Evolutionary conservation across 2,888 invertebrate genomes (phyloP).

Genomic region (Cenopis cana): DNA sequence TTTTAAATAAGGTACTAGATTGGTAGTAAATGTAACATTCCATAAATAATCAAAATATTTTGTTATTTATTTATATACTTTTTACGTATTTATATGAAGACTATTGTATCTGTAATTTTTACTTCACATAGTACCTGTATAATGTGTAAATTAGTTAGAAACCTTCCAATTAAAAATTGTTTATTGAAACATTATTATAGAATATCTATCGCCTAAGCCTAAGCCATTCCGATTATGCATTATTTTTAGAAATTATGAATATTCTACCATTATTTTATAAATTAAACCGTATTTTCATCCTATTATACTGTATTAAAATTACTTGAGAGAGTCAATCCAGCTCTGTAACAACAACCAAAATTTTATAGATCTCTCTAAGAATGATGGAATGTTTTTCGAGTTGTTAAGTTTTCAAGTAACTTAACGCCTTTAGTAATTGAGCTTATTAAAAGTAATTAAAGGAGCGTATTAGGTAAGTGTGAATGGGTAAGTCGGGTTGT

Average conservation of each 20-base stretch:
- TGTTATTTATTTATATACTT: slow-evolving; percentile 2
- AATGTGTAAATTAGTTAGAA: slow-evolving; percentile 7
- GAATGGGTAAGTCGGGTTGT: no score
- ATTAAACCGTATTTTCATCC: not conserved
- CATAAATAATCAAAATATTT: slow-evolving; percentile 9
- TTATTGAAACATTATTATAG: not conserved
- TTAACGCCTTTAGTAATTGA: not conserved
- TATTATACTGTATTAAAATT: no score
- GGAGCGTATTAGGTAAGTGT: not conserved
- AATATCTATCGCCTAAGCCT: not conserved
- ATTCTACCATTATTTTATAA: not conserved
- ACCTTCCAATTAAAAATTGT: not conserved
- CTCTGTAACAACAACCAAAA: not conserved
- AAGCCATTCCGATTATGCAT: not conserved
- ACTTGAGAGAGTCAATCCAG: not conserved
- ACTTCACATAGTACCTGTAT: slow-evolving; percentile 35
- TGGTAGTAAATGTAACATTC: not conserved
- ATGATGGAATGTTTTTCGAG: not conserved
- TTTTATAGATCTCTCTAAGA: not conserved
- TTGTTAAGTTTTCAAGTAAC: not conserved
- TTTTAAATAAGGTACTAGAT: not conserved
- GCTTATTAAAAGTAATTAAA: not conserved
- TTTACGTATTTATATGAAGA: not conserved
- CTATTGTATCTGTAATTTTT: slow-evolving; percentile 10
- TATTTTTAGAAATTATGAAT: not conserved